Evolutionary conservation across 2,888 invertebrate species (phyloP), one percentile per base, ranked within the genome.

Genomic region (Drosophila pseudotakahashii): DNA sequence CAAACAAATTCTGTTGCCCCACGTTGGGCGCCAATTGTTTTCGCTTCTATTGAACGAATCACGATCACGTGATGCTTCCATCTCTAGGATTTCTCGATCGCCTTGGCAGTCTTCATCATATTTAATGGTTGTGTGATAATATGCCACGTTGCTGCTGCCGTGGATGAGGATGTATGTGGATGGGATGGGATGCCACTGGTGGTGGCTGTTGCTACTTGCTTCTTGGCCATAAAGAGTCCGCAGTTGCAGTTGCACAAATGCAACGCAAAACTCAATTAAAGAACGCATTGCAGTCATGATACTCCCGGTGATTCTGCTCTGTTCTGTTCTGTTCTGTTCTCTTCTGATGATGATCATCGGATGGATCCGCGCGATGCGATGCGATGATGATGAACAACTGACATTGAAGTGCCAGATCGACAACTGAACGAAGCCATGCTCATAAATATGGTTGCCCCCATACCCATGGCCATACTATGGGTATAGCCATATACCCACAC

Each of bases 91-190:
- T 30, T 34, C 19, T 41, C 69, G 41, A 26, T 66, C 70, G 71
- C 71, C 75, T 73, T 75, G 80, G 81, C 82, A 84, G 84, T 85
- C 82, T 87, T 85, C 84, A 85, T 85, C 84, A 85, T 85, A 85
- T 85, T 85, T 85, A 85, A 85, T 85, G 84, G 84, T 87, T 85
- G 88, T 85, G 84, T 87, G 84, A 85, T 85, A 87, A 85, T 84
- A 84, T 84, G 82, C 84, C 87, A 84, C 87, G 80, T 87, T 77
- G 81, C 69, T 75, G 77, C 52, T 52, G 74, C 30, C 30, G 10
- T 30, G 44, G 44, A 23, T 26, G 44, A 23, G 13, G 44, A 44
- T 44, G 44, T 41, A 26, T 26, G 26, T 6, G 44, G 44, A 44
- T 39, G 32, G 41, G 41, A 41, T 42, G 42, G 19, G 42, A 42